Evolutionary conservation across 2,888 invertebrate species (phyloP), one percentile per base, ranked within the genome.

Genomic region (Frankliniella fusca): DNA sequence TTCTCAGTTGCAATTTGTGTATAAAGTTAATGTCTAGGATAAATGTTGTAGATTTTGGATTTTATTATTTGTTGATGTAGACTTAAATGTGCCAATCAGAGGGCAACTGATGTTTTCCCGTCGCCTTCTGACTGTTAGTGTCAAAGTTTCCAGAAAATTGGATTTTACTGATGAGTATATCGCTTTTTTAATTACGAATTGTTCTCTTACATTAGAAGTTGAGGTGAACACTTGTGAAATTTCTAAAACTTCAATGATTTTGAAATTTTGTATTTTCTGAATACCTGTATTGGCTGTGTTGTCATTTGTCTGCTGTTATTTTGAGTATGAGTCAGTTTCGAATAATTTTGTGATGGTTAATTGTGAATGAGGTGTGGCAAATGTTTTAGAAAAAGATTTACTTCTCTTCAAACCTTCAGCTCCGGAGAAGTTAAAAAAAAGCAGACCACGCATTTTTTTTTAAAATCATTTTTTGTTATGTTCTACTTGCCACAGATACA

Each of bases 11-110:
- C 27, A 23, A 12, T 76, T 76, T 76, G 27, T 38, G 38, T 38
- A 76, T 27, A 27, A 76, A 27, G 70, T 76, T 23, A 27, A 76
- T 76, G 70, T 76, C 27, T 76, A 76, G 70, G 70, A 76, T 76
- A 76, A 76, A 76, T 76, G 70, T 76, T 76, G 70, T 76, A 76
- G 70, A 76, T 27, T 76, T 76, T 23, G 70, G 70, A 76, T 76
- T 76, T 76, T 76, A 76, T 76, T 76, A 76, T 76, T 76, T 76
- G 70, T 76, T 76, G 27, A 76, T 27, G 70, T 76, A 76, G 70
- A 76, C 27, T 10, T 76, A 76, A 76, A 76, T 76, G 70, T 76
- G 70, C 70, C 70, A 76, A 76, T 12, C 70, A 76, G 70, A 76
- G 27, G 70, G 70, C 70, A 10, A 12, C 27, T n/a, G 70, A 76